These are phyloP conservation scores for Parus major DNA, from an alignment of 2,113 vertebrate genomes.

Conservation along the genomic window DNA sequence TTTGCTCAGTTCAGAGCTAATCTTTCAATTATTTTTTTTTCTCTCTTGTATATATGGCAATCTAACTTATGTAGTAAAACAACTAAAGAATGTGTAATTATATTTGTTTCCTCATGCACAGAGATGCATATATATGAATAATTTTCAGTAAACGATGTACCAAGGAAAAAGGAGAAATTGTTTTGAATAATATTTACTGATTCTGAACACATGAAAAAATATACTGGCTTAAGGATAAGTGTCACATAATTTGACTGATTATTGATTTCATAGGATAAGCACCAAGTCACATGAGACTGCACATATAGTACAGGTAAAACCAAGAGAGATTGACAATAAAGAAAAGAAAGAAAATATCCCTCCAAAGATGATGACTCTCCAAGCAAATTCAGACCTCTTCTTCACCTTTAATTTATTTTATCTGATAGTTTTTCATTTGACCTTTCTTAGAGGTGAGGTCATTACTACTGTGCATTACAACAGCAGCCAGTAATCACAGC, in stretches of 20 bases:
- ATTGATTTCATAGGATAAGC: slow-evolving; percentile 10
- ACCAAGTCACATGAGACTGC: not conserved
- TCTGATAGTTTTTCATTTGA: slow-evolving; percentile 18
- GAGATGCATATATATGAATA: not conserved
- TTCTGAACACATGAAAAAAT: not conserved
- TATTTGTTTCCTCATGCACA: not conserved
- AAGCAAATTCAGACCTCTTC: not conserved
- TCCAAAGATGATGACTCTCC: not conserved
- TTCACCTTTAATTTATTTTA: slow-evolving; percentile 12
- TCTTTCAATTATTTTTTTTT: not conserved
- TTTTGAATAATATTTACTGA: not conserved
- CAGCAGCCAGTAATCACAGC: not conserved
- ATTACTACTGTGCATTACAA: not conserved
- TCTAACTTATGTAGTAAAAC: not conserved
- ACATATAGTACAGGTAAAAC: not conserved
- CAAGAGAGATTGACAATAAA: not conserved
- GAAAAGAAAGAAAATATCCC: not conserved
- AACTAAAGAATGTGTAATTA: not conserved
- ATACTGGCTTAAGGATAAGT: not conserved
- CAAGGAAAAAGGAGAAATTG: not conserved
- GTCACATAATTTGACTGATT: not conserved
- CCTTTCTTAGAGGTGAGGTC: not conserved
- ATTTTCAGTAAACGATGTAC: not conserved
- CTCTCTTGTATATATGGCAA: not conserved
- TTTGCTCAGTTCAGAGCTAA: not conserved